Base-by-base conservation (phyloP, 2,888 invertebrate genomes). In the Myathropa florea region DNA sequence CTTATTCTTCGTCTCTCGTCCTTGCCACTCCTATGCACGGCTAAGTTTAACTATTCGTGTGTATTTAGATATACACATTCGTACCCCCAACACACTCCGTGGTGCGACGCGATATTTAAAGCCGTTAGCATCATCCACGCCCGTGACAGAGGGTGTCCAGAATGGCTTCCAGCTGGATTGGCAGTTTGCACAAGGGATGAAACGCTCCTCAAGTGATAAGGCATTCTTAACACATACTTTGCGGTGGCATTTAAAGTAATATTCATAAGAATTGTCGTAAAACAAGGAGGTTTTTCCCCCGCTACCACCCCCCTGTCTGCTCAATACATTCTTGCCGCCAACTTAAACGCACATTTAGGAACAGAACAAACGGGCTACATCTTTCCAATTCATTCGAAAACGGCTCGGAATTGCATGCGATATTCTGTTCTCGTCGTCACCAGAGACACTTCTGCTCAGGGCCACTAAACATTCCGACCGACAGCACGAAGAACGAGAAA, bases 201-300 rank as follows among this genome's bases (percentile, higher is more conserved):
- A 30, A 46, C n/a, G 46, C 10, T 2, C 55, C 53, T 4, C 39
- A 18, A 55, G 21, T 57, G 80, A 71, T 80, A 72, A 63, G 67
- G 57, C 72, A 77, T 85, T 81, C 75, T 68, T 70, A 77, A 70
- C 77, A 70, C 77, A 81, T 81, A 73, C 72, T 77, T 73, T 73
- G 68, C 63, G 73, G 72, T 77, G 81, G 72, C 59, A 73, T 85
- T 85, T 73, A 33, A 61, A 68, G 72, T 73, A 60, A 85, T 76
- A 68, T 81, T 81, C 76, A 81, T 70, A 68, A 68, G 68, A 81
- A 77, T 73, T 72, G 81, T 64, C 81, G 39, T 73, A 59, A 73
- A 64, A 63, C 80, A 67, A 65, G 70, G 60, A 18, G 68, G 18
- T 75, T 53, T 79, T 65, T 26, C 55, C 60, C 28, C 18, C 67